phyloP scores from a whole-genome alignment of 1,140 invertebrate species.

The Drosophila orena region DNA sequence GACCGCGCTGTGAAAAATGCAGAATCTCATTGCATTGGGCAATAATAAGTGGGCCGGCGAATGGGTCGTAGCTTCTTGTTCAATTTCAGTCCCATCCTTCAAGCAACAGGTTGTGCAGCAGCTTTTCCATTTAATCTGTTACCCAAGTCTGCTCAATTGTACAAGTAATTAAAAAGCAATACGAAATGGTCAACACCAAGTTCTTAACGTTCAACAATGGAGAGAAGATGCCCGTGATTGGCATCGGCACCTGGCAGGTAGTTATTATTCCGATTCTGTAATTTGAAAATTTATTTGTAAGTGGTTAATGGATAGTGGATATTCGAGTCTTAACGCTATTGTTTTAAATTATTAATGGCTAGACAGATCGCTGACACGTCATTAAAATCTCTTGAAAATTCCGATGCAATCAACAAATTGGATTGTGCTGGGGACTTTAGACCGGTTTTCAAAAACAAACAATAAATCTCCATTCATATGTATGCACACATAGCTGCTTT shows the following conservation, averaged over 20 bases:
- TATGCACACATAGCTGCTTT: not conserved
- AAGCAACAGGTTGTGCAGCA: slow-evolving; percentile 28
- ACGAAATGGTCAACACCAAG: slow-evolving; percentile 64
- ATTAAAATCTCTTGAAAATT: slow-evolving; percentile 14
- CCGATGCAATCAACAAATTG: slow-evolving; percentile 20
- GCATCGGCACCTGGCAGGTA: slow-evolving; percentile 93
- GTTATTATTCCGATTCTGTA: slow-evolving; percentile 35
- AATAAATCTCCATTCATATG: slow-evolving; percentile 14
- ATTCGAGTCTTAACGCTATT: not conserved
- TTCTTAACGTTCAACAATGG: slow-evolving; percentile 83
- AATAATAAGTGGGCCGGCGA: not conserved
- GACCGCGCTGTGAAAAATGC: not conserved
- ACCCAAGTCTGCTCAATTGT: not conserved
- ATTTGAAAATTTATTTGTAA: not conserved
- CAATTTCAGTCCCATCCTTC: not conserved
- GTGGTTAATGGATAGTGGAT: not conserved
- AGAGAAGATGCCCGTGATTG: slow-evolving; percentile 90
- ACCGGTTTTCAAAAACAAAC: slow-evolving; percentile 44
- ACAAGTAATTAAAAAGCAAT: not conserved
- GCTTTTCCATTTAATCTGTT: not conserved
- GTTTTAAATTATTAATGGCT: slow-evolving; percentile 6
- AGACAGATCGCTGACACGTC: slow-evolving; percentile 28
- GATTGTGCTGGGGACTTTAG: slow-evolving; percentile 1
- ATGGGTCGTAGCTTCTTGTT: slow-evolving; percentile 6
- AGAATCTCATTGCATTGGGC: not conserved